Base-by-base conservation (phyloP, 23 tunicate species). In the Halocynthia roretzi region DNA sequence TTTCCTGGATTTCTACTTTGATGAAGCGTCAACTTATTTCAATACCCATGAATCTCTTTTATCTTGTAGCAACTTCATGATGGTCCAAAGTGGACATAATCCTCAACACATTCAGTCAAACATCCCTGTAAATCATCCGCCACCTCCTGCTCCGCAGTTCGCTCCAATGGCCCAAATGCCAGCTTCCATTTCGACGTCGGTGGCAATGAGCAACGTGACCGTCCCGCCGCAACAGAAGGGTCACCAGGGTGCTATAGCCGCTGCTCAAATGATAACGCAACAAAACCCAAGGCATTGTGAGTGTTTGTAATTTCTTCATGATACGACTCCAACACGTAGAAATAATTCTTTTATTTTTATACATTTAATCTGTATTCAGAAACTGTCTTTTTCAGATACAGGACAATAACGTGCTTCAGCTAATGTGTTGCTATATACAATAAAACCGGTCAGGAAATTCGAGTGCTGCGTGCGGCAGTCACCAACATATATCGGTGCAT, bases 151-250 rank as follows among this genome's bases (percentile, higher is more conserved):
- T 15, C 70, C 22, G 48, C 31, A 65, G 10, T 65, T 65, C 49
- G 31, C 49, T 65, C 49, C 70, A 9, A 10, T 65, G 70, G 31
- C 49, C 31, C 49, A 40, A 9, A 10, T 65, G 70, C 70, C 70
- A 0, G 70, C 70, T 20, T 40, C 49, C 22, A 65, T 65, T 65
- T 48, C 70, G 9, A 20, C 70, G 9, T 65, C 70, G 5, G 70
- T 65, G 15, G n/a, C 70, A 2, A 65, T 65, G 70, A 10, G 10
- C 70, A 65, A 65, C 19, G 18, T 48, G 18, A 67, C 4, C 18
- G 71, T 67, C 12, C 12, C 23, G 15, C 71, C 71, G 2, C 71
- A 67, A 17, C 64, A 60, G 64, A 60, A 60, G 64, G 64, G 64
- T 18, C 71, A 67, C 12, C 71, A 67, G 44, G 44, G 44, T 31